phyloP scores from a whole-genome alignment of 2,113 vertebrate genomes.

The Meleagris gallopavo region DNA sequence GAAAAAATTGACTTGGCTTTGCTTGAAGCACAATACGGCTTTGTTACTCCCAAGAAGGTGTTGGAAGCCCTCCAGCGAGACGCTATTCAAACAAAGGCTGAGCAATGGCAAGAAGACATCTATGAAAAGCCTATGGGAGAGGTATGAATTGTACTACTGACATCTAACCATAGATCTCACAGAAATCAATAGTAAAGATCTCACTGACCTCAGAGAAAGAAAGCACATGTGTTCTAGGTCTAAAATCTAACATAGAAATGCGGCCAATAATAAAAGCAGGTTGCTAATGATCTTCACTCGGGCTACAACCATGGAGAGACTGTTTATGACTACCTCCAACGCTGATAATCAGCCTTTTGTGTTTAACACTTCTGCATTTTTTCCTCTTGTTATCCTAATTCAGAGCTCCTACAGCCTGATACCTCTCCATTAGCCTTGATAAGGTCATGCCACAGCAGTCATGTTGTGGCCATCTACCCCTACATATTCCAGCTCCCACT shows the following conservation, averaged over 20 bases:
- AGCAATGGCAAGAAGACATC: slow-evolving; percentile 88
- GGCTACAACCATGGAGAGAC: background rate
- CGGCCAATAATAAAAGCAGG: background rate
- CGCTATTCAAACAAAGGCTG: slow-evolving; percentile 86
- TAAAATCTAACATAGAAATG: background rate
- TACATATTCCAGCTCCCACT: background rate
- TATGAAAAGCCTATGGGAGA: slow-evolving; percentile 95
- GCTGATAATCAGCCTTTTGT: background rate
- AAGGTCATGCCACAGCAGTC: background rate
- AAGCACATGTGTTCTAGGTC: background rate
- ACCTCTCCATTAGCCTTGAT: background rate
- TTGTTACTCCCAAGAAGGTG: slow-evolving; percentile 92
- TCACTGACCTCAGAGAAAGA: background rate
- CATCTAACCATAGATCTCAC: background rate
- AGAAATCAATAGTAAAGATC: background rate
- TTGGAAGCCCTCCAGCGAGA: slow-evolving; percentile 95
- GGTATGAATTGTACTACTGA: slow-evolving; percentile 75
- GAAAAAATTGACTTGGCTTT: slow-evolving; percentile 94
- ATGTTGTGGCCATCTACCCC: background rate
- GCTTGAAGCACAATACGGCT: slow-evolving; percentile 95
- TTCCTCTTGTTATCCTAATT: background rate
- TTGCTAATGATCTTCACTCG: background rate
- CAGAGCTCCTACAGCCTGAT: background rate
- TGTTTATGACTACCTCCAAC: background rate
- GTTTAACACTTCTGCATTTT: background rate